A percentile compares a stretch with the other conserved stretches of the same genome.
Evolutionary conservation across 2,113 vertebrate species (phyloP).

Genomic region (Nannospalax galili): DNA sequence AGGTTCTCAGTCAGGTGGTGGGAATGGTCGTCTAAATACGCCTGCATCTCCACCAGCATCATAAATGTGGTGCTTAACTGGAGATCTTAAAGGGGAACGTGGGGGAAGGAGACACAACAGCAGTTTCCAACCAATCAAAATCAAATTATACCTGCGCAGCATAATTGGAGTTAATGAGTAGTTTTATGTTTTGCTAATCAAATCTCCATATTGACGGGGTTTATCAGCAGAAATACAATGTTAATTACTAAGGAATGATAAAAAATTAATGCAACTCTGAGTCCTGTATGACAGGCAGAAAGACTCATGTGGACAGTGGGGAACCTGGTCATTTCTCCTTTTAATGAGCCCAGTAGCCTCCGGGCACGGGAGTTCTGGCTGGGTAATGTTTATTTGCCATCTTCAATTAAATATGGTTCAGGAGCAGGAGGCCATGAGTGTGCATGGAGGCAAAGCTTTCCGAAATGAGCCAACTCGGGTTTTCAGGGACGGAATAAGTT

Average conservation of each 20-base stretch:
- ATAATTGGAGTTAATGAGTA: slow-evolving; percentile 82
- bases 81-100: neutral
- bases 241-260: slow-evolving; percentile 78
- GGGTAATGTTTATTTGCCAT: slow-evolving; percentile 77
- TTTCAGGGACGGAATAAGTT: neutral
- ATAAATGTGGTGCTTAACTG: neutral
- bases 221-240: slow-evolving; percentile 82
- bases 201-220: slow-evolving; percentile 80
- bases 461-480: slow-evolving; percentile 5
- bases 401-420: slow-evolving; percentile 80
- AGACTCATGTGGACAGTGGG: neutral
- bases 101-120: slow-evolving; percentile 25
- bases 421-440: slow-evolving; percentile 55
- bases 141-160: slow-evolving; percentile 82
- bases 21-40: slow-evolving; percentile 58
- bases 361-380: slow-evolving; percentile 70
- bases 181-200: slow-evolving; percentile 82
- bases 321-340: slow-evolving; percentile 72
- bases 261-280: slow-evolving; percentile 71
- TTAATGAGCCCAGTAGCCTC: slow-evolving; percentile 73
- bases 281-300: neutral
- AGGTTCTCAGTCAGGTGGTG: slow-evolving; percentile 37
- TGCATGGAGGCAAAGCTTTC: slow-evolving; percentile 52
- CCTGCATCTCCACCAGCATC: neutral
- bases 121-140: slow-evolving; percentile 81